Evolutionary conservation across 2,888 invertebrate species (phyloP).

Genomic region (Zhengitettix transpicula): DNA sequence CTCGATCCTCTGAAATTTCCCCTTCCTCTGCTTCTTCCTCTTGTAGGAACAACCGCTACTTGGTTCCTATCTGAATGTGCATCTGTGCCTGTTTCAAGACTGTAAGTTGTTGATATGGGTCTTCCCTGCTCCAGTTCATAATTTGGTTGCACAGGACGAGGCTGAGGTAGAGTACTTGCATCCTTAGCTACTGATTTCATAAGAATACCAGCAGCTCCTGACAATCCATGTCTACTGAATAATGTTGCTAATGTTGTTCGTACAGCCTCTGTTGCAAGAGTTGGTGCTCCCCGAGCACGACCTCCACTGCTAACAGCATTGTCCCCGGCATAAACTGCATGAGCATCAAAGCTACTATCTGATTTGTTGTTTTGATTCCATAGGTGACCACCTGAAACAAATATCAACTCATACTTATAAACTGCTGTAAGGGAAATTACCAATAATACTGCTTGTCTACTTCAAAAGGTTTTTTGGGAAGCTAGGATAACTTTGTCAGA

Average conservation of each 20-base stretch:
- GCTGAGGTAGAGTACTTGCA: constrained; percentile 3
- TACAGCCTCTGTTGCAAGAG: constrained; percentile 29
- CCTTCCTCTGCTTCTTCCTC: neutral
- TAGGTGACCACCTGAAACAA: constrained; percentile 3
- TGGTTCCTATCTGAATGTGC: neutral
- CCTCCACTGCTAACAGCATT: constrained; percentile 23
- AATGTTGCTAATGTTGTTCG: constrained; percentile 32
- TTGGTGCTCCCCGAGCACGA: constrained; percentile 18
- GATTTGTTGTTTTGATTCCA: constrained; percentile 5
- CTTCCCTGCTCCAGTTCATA: constrained; percentile 2
- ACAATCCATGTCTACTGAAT: constrained; percentile 29
- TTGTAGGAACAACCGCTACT: neutral
- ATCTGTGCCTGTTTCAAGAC: neutral
- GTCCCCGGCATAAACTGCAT: constrained; percentile 29
- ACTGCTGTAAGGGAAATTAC: neutral
- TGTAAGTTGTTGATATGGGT: constrained; percentile 4
- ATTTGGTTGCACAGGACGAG: neutral
- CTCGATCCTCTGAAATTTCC: neutral
- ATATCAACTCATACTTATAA: neutral
- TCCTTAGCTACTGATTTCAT: constrained; percentile 2
- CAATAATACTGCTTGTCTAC: too few relatives aligned
- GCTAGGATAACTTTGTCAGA: too few relatives aligned
- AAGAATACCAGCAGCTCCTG: constrained; percentile 9
- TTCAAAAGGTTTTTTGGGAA: too few relatives aligned
- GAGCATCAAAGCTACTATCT: constrained; percentile 23